Percentiles rank a stretch among this genome's conserved stretches.
Conservation (phyloP, 2,888 invertebrate species). For the Rhorus exstirpatorius region DNA sequence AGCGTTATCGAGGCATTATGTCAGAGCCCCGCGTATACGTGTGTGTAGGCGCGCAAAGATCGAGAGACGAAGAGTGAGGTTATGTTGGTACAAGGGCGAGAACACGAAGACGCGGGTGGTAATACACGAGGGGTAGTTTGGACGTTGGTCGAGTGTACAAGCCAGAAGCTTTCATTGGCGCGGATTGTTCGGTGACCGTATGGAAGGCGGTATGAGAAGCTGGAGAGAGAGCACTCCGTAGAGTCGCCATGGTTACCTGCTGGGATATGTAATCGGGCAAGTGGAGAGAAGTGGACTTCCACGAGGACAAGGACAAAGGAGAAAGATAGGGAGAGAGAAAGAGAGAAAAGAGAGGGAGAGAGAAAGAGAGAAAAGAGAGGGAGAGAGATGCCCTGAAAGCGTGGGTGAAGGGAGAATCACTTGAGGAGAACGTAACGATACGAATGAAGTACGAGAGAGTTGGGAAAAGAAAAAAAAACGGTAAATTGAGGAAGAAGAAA, state of each 20-base stretch:
- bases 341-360: neutral
- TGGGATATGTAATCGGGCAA: conserved; percentile 39
- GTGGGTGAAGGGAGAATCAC: conserved; percentile 4
- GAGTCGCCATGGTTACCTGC: conserved; percentile 63
- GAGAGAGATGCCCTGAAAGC: conserved; percentile 12
- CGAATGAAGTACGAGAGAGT: neutral
- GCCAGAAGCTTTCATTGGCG: conserved; percentile 31
- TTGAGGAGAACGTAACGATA: neutral
- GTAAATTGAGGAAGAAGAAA: neutral
- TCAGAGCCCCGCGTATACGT: neutral
- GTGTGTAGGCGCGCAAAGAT: conserved; percentile 18
- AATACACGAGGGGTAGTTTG: conserved; percentile 38
- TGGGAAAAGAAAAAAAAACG: neutral
- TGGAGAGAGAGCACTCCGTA: conserved; percentile 21
- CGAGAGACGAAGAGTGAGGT: neutral
- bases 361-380: neutral
- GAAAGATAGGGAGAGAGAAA: conserved; percentile 13
- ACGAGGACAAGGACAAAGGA: conserved; percentile 24
- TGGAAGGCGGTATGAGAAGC: conserved; percentile 29
- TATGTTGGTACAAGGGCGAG: conserved; percentile 13
- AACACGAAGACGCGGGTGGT: conserved; percentile 33
- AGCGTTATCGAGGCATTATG: conserved; percentile 24
- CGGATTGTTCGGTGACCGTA: conserved; percentile 42
- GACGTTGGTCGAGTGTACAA: conserved; percentile 32
- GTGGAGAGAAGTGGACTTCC: conserved; percentile 15